Conservation (phyloP, 2,888 invertebrate species). For the Gortyna flavago region DNA sequence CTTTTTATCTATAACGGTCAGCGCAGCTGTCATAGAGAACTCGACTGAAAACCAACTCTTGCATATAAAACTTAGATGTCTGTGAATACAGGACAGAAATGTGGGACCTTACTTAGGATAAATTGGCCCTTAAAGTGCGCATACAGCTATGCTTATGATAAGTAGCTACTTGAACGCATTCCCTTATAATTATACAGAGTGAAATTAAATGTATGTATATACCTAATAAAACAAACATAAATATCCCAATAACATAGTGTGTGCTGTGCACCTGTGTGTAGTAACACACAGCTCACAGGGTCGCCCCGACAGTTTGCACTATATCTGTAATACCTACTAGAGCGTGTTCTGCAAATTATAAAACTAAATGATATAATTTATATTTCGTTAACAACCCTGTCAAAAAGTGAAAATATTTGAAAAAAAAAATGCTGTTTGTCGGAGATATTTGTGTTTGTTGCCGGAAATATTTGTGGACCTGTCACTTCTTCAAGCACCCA, state of each 20-base stretch:
- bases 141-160: conserved; percentile 1
- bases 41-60: background rate
- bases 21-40: background rate
- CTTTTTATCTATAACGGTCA: background rate
- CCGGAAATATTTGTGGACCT: conserved; percentile 11
- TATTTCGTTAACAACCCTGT: background rate
- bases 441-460: conserved; percentile 17
- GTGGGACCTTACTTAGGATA: background rate
- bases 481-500: conserved; percentile 9
- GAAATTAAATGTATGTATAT: background rate
- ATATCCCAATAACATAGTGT: background rate
- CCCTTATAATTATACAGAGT: background rate
- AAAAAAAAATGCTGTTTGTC: background rate
- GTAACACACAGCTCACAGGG: background rate
- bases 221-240: background rate
- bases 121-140: background rate
- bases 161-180: background rate
- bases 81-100: background rate
- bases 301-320: background rate
- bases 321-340: background rate
- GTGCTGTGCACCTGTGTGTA: conserved; percentile 20
- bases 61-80: conserved; percentile 1
- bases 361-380: background rate
- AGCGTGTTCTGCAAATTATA: background rate
- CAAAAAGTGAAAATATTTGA: background rate